Evolutionary conservation across 1,140 invertebrate species (phyloP), one percentile per base, ranked within the genome.

Genomic region (Pseudoatta argentina): DNA sequence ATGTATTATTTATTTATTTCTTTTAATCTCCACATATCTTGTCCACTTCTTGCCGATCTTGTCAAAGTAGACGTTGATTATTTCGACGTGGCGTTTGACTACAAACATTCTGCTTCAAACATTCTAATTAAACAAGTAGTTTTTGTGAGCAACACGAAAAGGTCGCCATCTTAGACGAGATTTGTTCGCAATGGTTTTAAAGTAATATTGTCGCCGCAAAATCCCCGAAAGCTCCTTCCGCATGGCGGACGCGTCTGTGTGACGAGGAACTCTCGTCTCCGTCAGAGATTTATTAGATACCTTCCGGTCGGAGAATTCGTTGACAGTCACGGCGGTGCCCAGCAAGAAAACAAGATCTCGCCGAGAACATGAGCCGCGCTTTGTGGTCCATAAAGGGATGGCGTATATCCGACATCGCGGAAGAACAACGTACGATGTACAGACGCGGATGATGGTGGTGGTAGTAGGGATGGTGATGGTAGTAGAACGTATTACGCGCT

Each of bases 231-330:
- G 71, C 71, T 83, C 3, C 24, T 76, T 48, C 48, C 71, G 44
- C 64, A 10, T 34, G 30, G 10, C 48, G 48, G n/a, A 55, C 59
- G 34, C 48, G 48, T 51, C 55, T 77, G 30, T 69, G 72, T 69
- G 79, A 87, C 86, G 86, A 88, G 81, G 14, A 48, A 14, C 86
- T 85, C 64, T 71, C 78, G 55, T 85, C 86, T 75, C 39, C 24
- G 53, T 57, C 59, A 39, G 61, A 71, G 81, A 79, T 89, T 89
- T 88, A 88, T 88, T 79, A 79, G 48, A 88, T 61, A 76, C 75
- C 73, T 86, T 89, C 87, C 72, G 86, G 86, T 34, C 24, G 21
- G 53, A 77, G 57, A 72, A 82, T 87, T 83, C 77, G 86, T 83
- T 44, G 87, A 82, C 63, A 73, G 77, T 53, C 27, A 85, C 48